Conservation (phyloP, 64 coral and sea anemone genomes). For the Pachyseris speciosa region DNA sequence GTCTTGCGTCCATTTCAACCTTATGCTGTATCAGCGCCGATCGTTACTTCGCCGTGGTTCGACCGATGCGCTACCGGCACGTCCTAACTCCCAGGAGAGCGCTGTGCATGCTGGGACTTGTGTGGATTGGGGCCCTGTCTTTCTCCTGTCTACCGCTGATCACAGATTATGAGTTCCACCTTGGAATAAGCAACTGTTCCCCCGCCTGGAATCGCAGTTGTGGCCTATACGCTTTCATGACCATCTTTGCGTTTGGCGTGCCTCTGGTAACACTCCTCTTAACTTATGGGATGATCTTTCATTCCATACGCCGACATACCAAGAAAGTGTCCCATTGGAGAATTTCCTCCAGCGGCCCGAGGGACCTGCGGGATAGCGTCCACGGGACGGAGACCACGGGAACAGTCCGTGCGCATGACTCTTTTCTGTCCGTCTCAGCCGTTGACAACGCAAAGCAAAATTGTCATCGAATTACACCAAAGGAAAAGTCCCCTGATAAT, state of each 20-base stretch:
- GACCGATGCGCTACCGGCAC: slow-evolving; percentile 83
- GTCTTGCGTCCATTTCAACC: slow-evolving; percentile 78
- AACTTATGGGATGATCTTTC: slow-evolving; percentile 85
- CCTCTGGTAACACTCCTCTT: slow-evolving; percentile 74
- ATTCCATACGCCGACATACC: slow-evolving; percentile 67
- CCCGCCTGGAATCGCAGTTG: slow-evolving; percentile 76
- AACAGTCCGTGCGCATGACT: not conserved
- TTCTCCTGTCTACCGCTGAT: slow-evolving; percentile 69
- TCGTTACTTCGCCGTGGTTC: slow-evolving; percentile 88
- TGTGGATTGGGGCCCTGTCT: slow-evolving; percentile 58
- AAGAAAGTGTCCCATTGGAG: slow-evolving; percentile 71
- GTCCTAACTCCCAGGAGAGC: slow-evolving; percentile 67
- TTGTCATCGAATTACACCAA: not conserved
- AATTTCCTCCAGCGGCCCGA: not conserved
- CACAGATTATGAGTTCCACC: slow-evolving; percentile 72
- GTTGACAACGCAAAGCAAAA: not conserved
- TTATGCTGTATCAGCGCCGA: slow-evolving; percentile 92
- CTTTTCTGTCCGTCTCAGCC: not conserved
- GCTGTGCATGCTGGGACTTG: slow-evolving; percentile 49
- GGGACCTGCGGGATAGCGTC: not conserved
- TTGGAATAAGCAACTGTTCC: slow-evolving; percentile 86
- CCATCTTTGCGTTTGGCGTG: slow-evolving; percentile 67
- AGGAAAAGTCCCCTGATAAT: not conserved
- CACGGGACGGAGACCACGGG: not conserved
- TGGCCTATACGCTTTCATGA: slow-evolving; percentile 77